Conservation (phyloP, 2,888 invertebrate species). For the Clanis bilineata region DNA sequence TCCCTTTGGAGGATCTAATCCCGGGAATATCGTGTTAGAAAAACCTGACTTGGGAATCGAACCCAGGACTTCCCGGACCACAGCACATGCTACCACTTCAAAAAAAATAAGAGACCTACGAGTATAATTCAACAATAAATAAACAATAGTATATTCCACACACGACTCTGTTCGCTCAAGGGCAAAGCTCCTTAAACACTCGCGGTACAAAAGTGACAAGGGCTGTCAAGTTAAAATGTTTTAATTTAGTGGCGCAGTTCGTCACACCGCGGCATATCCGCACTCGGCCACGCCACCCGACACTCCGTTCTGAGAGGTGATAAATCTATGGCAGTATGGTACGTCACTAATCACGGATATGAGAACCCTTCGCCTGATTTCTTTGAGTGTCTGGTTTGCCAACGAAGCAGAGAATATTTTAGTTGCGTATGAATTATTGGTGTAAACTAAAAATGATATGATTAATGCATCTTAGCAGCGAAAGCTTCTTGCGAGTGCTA, state of each 20-base stretch:
- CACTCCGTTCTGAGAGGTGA: constrained; percentile 64
- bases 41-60: too few species aligned
- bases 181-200: constrained; percentile 55
- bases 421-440: neutral
- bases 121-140: neutral
- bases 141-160: constrained; percentile 22
- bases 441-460: too few species aligned
- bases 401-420: neutral
- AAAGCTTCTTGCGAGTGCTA: too few species aligned
- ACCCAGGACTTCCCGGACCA: too few species aligned
- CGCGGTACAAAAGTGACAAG: constrained; percentile 59
- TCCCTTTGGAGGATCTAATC: too few species aligned
- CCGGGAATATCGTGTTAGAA: too few species aligned
- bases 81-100: too few species aligned
- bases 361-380: constrained; percentile 68
- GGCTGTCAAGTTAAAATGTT: constrained; percentile 76
- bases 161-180: constrained; percentile 39
- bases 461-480: too few species aligned
- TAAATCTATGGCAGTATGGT: constrained; percentile 59
- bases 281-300: constrained; percentile 68
- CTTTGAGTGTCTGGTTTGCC: constrained; percentile 55
- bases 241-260: constrained; percentile 74
- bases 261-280: constrained; percentile 62
- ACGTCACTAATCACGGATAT: constrained; percentile 73
- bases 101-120: too few species aligned